Conservation (phyloP, 1,140 invertebrate species). For the Meloidogyne exigua region DNA sequence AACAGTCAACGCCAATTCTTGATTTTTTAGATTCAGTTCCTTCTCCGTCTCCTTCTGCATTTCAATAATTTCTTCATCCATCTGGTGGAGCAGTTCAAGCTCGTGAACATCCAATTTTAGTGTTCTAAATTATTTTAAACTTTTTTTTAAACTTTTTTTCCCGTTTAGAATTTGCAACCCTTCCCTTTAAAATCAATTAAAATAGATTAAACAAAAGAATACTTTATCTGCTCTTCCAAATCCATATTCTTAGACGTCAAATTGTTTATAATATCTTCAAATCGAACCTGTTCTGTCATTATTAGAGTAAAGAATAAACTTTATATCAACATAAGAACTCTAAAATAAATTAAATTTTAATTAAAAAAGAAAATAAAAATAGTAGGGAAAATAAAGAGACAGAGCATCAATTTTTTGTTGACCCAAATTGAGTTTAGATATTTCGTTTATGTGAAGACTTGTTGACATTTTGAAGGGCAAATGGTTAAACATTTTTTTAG, state of each 20-base stretch:
- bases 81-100: constrained; percentile 83
- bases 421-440: too few species aligned
- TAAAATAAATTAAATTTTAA: too few species aligned
- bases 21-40: constrained; percentile 71
- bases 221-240: constrained; percentile 71
- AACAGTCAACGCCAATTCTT: neutral
- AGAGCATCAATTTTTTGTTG: too few species aligned
- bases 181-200: too few species aligned
- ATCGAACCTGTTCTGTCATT: constrained; percentile 66
- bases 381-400: too few species aligned
- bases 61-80: constrained; percentile 72
- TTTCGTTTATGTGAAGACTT: too few species aligned
- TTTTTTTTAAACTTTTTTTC: too few species aligned
- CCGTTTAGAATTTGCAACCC: too few species aligned
- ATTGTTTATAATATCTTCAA: constrained; percentile 96
- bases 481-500: too few species aligned
- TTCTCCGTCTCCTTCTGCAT: constrained; percentile 73
- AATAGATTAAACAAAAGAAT: constrained; percentile 44
- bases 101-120: constrained; percentile 83
- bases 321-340: too few species aligned
- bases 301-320: neutral
- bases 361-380: too few species aligned
- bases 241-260: constrained; percentile 88
- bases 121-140: constrained; percentile 68
- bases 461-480: too few species aligned